Base-by-base conservation (phyloP, 2,797 vertebrate genomes). In the Enteromius viviparus region DNA sequence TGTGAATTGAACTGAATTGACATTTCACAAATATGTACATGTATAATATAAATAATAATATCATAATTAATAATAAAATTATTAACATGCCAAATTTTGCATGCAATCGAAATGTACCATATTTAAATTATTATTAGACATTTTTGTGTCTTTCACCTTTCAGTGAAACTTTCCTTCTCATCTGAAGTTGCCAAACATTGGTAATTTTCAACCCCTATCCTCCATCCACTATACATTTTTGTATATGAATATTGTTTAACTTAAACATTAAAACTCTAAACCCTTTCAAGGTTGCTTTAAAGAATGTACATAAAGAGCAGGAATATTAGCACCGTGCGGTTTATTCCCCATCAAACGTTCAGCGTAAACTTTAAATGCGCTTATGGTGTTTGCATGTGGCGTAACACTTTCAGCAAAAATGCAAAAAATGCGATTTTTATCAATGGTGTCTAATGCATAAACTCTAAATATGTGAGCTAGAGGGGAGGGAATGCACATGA, bases 381-480 rank as follows among this genome's bases (percentile, higher is more conserved):
- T 78, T 29, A 45, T 65, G 51, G 60, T 85, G 82, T 87, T 85
- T 85, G 83, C 78, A 70, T 84, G 75, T 79, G 74, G 81, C 45
- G 49, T 74, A 83, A 83, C 66, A 68, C 68, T 78, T 11, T 78
- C 68, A 79, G 78, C 42, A 85, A 76, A 85, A 72, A 82, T 82
- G 60, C 29, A 14, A 76, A 82, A 82, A 76, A 82, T 82, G 1
- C 3, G 62, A 55, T 76, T 60, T 82, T 60, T 82, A 84, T 84
- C 85, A 84, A 86, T 84, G 77, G 68, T 55, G 10, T 83, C 66
- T 80, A 66, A 85, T 80, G 76, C 80, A 77, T 49, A 70, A 85
- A 85, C 64, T 77, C 71, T 51, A 87, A 85, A 80, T 85, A 80
- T 87, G 84, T 74, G 60, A 72, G 77, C 77, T 72, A 29, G 64